Conservation (phyloP, 2,797 vertebrate species). For the Anas flavirostris region DNA sequence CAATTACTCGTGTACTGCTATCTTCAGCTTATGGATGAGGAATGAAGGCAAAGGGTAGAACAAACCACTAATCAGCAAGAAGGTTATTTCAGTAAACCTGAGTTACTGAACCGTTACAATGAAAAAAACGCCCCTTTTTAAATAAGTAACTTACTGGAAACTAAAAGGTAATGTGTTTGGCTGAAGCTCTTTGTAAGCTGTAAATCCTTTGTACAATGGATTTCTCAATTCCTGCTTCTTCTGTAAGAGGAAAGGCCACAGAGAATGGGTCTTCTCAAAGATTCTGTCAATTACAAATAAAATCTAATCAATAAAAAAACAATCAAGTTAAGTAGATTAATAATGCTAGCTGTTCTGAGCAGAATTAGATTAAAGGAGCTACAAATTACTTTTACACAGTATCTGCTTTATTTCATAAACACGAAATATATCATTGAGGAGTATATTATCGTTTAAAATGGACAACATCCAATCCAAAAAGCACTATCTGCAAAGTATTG, state of each 20-base stretch:
- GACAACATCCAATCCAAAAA: background rate
- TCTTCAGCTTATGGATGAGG: background rate
- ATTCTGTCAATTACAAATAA: constrained; percentile 74
- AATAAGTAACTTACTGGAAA: constrained; percentile 80
- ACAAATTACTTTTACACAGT: background rate
- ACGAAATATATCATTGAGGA: background rate
- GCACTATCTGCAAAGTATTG: background rate
- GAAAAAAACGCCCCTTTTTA: background rate
- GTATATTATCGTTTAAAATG: background rate
- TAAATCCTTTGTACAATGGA: constrained; percentile 80
- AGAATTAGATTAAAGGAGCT: background rate
- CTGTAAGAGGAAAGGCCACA: constrained; percentile 84
- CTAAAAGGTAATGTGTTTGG: constrained; percentile 83
- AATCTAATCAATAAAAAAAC: background rate
- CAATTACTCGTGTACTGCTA: background rate
- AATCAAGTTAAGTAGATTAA: background rate
- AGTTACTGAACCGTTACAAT: background rate
- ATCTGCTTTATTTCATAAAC: background rate
- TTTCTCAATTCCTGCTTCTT: constrained; percentile 81
- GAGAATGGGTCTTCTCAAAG: constrained; percentile 83
- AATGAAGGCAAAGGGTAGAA: background rate
- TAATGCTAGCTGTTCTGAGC: background rate
- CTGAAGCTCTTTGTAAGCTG: constrained; percentile 76
- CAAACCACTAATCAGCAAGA: background rate
- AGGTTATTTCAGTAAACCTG: background rate